Conservation (phyloP, 2,888 invertebrate species). For the Belgica antarctica region DNA sequence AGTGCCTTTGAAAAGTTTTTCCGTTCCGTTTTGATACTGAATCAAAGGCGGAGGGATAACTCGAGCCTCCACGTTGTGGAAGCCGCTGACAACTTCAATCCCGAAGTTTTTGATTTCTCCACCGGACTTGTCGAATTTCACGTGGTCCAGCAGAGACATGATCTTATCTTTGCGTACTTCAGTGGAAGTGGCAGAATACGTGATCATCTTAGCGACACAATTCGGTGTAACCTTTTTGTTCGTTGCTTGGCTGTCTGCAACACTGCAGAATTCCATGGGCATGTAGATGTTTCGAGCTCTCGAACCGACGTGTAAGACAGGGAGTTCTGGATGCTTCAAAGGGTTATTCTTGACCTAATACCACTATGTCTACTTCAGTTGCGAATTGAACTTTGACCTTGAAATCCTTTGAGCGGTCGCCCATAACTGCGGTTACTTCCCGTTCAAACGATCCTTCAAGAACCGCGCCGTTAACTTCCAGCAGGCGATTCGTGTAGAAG, state of each 20-base stretch:
- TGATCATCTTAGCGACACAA: constrained; percentile 86
- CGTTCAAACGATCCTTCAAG: background rate
- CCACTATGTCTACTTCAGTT: constrained; percentile 57
- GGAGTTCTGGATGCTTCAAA: constrained; percentile 67
- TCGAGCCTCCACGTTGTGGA: constrained; percentile 75
- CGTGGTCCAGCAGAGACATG: constrained; percentile 55
- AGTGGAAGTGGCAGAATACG: constrained; percentile 78
- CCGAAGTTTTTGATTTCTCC: constrained; percentile 73
- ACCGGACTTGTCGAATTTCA: constrained; percentile 54
- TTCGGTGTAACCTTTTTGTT: constrained; percentile 72
- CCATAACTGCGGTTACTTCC: background rate
- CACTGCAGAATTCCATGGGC: constrained; percentile 79
- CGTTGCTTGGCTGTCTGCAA: constrained; percentile 74
- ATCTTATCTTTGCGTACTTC: constrained; percentile 76
- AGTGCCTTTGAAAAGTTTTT: constrained; percentile 52
- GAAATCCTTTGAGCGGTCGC: constrained; percentile 49
- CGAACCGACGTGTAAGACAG: constrained; percentile 80
- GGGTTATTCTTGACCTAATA: constrained; percentile 45
- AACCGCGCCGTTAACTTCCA: constrained; percentile 46
- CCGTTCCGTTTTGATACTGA: constrained; percentile 56
- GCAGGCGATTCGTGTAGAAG: constrained; percentile 61
- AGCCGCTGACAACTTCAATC: constrained; percentile 66
- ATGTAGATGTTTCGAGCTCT: constrained; percentile 68
- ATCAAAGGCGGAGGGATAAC: constrained; percentile 74
- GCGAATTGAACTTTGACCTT: constrained; percentile 60